Conservation (phyloP, 2,797 vertebrate genomes). For the Numenius phaeopus region DNA sequence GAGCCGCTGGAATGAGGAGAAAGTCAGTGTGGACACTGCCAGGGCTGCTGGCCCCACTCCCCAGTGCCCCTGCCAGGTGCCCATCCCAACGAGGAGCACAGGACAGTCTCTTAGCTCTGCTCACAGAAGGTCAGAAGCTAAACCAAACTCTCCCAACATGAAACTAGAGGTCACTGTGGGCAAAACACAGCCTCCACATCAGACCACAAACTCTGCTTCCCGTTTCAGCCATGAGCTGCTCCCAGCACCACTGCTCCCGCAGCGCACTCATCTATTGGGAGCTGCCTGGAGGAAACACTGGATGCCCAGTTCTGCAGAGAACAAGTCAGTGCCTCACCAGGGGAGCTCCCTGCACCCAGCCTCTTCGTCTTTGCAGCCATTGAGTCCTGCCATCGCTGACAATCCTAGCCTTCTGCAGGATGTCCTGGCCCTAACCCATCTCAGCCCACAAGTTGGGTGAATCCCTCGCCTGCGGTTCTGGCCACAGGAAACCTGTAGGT, state of each 20-base stretch:
- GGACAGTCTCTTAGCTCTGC: neutral
- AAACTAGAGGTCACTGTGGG: neutral
- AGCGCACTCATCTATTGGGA: fast-evolving
- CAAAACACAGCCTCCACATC: neutral
- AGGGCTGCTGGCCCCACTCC: fast-evolving
- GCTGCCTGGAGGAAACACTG: neutral
- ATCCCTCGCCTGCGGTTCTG: fast-evolving
- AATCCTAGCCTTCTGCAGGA: neutral
- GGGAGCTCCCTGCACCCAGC: fast-evolving
- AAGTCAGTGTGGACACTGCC: fast-evolving
- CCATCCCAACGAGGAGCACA: fast-evolving
- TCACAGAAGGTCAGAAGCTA: neutral
- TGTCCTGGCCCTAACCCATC: neutral
- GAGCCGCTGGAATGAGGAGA: constrained; percentile 73
- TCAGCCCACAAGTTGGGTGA: neutral
- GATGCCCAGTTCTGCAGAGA: neutral
- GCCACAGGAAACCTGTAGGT: neutral
- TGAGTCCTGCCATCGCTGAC: fast-evolving
- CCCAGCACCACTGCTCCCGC: neutral
- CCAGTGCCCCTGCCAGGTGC: neutral
- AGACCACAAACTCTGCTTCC: neutral
- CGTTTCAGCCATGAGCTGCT: neutral
- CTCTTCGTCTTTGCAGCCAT: neutral
- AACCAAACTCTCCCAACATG: neutral
- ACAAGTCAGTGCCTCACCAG: fast-evolving